Evolutionary conservation across 92 coral and sea anemone genomes (phyloP).

Genomic region (Ricordea florida): DNA sequence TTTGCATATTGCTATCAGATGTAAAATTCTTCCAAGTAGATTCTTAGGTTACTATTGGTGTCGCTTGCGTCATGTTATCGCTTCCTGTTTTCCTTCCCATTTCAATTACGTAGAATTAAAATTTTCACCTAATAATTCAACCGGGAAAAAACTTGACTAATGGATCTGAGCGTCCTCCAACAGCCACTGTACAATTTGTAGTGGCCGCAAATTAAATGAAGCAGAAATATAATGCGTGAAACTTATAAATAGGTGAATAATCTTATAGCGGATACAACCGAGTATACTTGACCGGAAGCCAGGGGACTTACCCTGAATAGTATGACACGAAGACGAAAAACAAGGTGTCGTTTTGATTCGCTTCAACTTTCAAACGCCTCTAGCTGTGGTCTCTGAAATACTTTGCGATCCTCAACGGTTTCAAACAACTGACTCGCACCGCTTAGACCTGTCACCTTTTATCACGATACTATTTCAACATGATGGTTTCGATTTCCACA

Average conservation of each 20-base stretch:
- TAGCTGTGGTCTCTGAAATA: too few relatives aligned
- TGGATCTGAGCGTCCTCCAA: neutral
- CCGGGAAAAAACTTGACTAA: neutral
- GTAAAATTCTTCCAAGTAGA: slow-evolving; percentile 21
- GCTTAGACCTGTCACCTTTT: neutral
- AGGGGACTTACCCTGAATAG: neutral
- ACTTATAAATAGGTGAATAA: too few relatives aligned
- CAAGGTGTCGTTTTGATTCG: too few relatives aligned
- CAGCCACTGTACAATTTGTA: neutral
- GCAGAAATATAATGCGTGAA: too few relatives aligned
- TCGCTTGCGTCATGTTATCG: slow-evolving; percentile 57
- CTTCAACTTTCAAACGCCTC: slow-evolving; percentile 35
- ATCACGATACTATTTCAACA: too few relatives aligned
- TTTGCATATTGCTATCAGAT: neutral
- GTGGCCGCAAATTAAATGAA: neutral
- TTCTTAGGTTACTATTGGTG: slow-evolving; percentile 45
- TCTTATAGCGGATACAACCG: too few relatives aligned
- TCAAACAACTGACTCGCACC: too few relatives aligned
- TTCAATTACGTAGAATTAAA: slow-evolving; percentile 24
- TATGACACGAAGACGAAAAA: too few relatives aligned
- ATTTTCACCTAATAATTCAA: neutral
- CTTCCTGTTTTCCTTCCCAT: slow-evolving; percentile 66
- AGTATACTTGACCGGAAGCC: slow-evolving; percentile 42
- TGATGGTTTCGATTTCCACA: too few relatives aligned
- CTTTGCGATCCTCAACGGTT: too few relatives aligned